Conservation (phyloP, 2,797 vertebrate species). For the Monodelphis domestica region DNA sequence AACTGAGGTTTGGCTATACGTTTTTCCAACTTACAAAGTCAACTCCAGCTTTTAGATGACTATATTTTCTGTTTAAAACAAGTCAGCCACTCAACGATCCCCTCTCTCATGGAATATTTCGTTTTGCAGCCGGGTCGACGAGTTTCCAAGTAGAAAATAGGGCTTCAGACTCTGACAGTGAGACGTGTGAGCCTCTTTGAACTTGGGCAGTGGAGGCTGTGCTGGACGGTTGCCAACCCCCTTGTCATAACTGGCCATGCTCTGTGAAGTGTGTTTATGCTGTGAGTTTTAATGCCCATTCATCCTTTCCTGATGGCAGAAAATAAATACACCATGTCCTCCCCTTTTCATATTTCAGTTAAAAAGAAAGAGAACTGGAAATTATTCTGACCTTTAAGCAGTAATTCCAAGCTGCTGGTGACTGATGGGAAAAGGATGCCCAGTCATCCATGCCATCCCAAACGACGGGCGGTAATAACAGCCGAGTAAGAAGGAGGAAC, state of each 20-base stretch:
- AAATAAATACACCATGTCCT: not conserved
- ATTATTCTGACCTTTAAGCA: not conserved
- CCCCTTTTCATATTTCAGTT: not conserved
- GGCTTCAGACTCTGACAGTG: not conserved
- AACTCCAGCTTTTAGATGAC: not conserved
- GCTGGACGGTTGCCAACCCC: not conserved
- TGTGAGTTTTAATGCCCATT: constrained; percentile 20
- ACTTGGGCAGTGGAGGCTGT: not conserved
- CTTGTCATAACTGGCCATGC: not conserved
- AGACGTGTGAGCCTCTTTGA: not conserved
- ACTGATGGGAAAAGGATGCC: not conserved
- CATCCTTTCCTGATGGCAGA: constrained; percentile 5
- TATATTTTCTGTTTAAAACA: not conserved
- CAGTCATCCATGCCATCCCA: not conserved
- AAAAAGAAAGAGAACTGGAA: constrained; percentile 36
- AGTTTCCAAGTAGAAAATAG: constrained; percentile 4
- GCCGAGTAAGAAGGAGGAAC: not conserved
- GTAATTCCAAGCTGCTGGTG: constrained; percentile 38
- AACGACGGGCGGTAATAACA: not conserved
- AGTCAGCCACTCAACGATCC: not conserved
- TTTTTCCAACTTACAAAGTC: not conserved
- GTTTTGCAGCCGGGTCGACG: not conserved
- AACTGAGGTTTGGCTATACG: not conserved
- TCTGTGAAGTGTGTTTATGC: not conserved
- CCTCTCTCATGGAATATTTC: not conserved